phyloP scores from a whole-genome alignment of 2,113 vertebrate species.

The Morphnarchus princeps region DNA sequence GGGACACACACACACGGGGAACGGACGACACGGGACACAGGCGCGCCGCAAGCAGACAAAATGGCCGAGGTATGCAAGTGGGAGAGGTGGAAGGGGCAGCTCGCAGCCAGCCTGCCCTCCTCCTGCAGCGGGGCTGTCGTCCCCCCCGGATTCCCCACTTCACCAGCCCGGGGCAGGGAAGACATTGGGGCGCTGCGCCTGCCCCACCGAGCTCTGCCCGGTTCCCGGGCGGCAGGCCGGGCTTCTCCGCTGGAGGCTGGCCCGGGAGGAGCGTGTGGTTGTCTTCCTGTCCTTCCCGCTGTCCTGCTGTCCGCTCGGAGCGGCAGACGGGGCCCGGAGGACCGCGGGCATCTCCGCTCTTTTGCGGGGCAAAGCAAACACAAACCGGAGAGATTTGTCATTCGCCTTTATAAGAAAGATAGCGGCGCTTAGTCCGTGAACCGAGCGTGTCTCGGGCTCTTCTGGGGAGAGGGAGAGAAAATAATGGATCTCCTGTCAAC shows the following conservation, averaged over 20 bases:
- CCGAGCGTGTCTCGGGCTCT: background rate
- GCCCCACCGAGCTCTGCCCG: background rate
- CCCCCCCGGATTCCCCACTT: too few relatives aligned
- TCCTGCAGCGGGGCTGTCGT: too few relatives aligned
- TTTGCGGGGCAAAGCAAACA: background rate
- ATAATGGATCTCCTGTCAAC: slow-evolving; percentile 25
- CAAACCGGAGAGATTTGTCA: background rate
- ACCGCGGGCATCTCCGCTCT: background rate
- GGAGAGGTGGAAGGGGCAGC: too few relatives aligned
- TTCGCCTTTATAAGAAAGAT: background rate
- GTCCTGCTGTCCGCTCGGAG: background rate
- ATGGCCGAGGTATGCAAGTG: too few relatives aligned
- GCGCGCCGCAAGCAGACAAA: too few relatives aligned
- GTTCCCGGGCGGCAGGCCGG: background rate
- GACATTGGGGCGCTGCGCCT: too few relatives aligned
- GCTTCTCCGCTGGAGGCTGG: background rate
- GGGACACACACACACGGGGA: background rate
- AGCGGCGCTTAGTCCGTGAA: slow-evolving; percentile 16
- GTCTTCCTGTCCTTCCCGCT: background rate
- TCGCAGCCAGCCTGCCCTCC: too few relatives aligned
- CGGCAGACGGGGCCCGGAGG: background rate
- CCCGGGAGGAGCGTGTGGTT: background rate
- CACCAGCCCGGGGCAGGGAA: too few relatives aligned
- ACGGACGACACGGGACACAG: too few relatives aligned
- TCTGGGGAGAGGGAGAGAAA: background rate